Conservation (phyloP, 2,113 vertebrate species). For the Myotis yumanensis region DNA sequence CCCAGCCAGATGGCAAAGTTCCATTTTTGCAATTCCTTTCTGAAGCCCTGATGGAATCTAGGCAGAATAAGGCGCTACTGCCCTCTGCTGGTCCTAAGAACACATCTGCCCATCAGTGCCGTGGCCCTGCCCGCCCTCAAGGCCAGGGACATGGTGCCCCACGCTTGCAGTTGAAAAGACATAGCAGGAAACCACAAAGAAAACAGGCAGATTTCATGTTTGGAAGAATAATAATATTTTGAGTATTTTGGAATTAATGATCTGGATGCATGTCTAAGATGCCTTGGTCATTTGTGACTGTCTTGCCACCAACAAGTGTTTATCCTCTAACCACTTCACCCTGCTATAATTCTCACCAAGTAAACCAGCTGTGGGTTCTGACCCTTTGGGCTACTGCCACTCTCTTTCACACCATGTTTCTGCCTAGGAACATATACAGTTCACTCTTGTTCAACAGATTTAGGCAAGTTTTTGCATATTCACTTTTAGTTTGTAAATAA, state of each 20-base stretch:
- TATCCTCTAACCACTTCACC: neutral
- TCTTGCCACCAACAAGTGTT: neutral
- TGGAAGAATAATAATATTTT: slow-evolving; percentile 35
- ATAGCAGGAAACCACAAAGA: slow-evolving; percentile 33
- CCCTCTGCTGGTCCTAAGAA: slow-evolving; percentile 68
- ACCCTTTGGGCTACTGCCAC: neutral
- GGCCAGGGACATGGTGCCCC: neutral
- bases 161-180: neutral
- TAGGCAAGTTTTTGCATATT: slow-evolving; percentile 23
- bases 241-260: neutral
- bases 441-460: neutral
- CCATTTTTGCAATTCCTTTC: neutral
- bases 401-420: slow-evolving; percentile 48
- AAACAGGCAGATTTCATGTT: neutral
- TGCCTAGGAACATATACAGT: neutral
- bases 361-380: neutral
- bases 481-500: slow-evolving; percentile 55
- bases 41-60: neutral
- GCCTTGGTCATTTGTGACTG: neutral
- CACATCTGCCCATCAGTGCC: neutral
- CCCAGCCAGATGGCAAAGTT: neutral
- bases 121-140: neutral
- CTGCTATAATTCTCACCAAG: neutral
- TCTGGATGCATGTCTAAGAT: neutral
- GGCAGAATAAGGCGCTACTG: slow-evolving; percentile 44